These are phyloP conservation scores for Battus philenor DNA, from an alignment of 1,140 invertebrate genomes.

Conservation along the genomic window DNA sequence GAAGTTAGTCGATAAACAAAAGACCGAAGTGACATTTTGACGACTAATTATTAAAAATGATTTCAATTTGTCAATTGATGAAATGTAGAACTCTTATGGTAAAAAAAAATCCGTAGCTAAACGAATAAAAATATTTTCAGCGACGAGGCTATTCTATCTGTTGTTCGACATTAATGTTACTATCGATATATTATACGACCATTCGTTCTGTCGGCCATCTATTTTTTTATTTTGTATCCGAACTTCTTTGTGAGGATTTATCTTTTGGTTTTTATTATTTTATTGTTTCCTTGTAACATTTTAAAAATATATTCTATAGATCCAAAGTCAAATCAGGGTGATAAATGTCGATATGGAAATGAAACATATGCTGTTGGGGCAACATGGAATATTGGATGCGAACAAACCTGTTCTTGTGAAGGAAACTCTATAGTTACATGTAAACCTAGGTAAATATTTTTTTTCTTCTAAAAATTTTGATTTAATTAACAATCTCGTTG, in stretches of 20 bases:
- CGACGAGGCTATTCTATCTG: too few species aligned
- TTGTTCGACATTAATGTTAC: too few species aligned
- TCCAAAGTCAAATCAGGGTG: slow-evolving; percentile 55
- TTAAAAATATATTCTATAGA: slow-evolving; percentile 31
- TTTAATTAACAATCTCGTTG: too few species aligned
- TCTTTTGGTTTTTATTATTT: background rate
- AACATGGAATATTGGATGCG: slow-evolving; percentile 86
- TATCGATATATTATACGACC: background rate
- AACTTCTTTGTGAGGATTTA: background rate
- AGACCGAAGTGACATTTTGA: too few species aligned
- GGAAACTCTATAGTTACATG: slow-evolving; percentile 83
- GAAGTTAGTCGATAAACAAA: too few species aligned
- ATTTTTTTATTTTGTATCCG: slow-evolving; percentile 1
- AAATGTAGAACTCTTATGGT: too few species aligned
- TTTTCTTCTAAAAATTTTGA: too few species aligned
- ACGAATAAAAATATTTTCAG: too few species aligned
- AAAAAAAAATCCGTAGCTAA: too few species aligned
- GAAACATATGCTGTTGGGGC: slow-evolving; percentile 83
- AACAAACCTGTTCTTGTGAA: slow-evolving; percentile 85
- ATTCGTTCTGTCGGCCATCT: background rate
- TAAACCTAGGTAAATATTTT: slow-evolving; percentile 80
- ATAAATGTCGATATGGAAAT: slow-evolving; percentile 86
- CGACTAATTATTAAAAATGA: too few species aligned
- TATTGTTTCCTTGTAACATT: background rate
- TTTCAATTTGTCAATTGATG: too few species aligned